phyloP scores from a whole-genome alignment of 2,888 invertebrate species.

The Trissolcus brochymenae region DNA sequence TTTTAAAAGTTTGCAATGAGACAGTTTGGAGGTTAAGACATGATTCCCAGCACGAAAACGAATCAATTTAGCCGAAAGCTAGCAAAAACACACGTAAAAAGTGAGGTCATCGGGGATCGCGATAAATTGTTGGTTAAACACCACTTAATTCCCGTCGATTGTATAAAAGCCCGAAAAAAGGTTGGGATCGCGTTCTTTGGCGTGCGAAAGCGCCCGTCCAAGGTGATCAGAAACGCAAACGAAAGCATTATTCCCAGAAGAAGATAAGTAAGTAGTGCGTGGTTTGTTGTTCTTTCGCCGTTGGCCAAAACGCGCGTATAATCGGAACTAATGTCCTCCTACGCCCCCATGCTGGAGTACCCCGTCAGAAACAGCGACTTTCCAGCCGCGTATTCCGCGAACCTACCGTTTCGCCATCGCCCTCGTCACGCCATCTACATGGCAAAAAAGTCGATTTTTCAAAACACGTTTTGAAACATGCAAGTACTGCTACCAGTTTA shows the following conservation, averaged over 20 bases:
- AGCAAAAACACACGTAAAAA: conserved; percentile 45
- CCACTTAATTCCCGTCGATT: conserved; percentile 48
- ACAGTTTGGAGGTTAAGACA: too few relatives aligned
- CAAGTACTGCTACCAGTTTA: too few relatives aligned
- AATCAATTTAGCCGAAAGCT: conserved; percentile 51
- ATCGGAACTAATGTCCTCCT: conserved; percentile 56
- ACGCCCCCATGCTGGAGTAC: conserved; percentile 54
- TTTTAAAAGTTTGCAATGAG: too few relatives aligned
- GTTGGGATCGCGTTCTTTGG: conserved; percentile 29
- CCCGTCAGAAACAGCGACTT: conserved; percentile 46
- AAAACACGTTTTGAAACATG: too few relatives aligned
- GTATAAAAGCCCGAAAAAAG: conserved; percentile 47
- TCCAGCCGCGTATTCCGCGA: conserved; percentile 57
- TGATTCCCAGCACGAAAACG: conserved; percentile 4
- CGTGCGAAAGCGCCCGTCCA: conserved; percentile 53
- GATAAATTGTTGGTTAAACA: conserved; percentile 56
- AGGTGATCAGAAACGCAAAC: conserved; percentile 54
- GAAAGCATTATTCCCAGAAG: conserved; percentile 55
- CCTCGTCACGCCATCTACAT: conserved; percentile 49
- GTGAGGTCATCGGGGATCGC: conserved; percentile 52
- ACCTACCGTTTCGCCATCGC: conserved; percentile 17
- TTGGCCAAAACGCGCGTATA: conserved; percentile 45
- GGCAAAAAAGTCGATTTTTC: background rate
- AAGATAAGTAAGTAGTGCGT: conserved; percentile 50
- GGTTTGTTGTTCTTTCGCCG: conserved; percentile 39